A percentile compares a stretch with the other conserved stretches of the same genome.
These are phyloP conservation scores for Aphelocoma californica DNA, from an alignment of 2,797 vertebrate species.

Conservation along the genomic window DNA sequence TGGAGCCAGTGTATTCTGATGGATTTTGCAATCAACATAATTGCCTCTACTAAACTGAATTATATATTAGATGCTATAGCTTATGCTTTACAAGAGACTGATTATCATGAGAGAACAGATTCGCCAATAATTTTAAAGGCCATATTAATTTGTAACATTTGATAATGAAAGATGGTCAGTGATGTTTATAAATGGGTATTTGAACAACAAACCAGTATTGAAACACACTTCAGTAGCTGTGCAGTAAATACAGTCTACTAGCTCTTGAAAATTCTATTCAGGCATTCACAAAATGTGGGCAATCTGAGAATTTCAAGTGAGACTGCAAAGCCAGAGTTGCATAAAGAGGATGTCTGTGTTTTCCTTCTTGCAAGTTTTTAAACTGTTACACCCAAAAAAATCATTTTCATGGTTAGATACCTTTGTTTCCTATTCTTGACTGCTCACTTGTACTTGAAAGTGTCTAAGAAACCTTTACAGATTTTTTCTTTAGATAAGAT, in stretches of 20 bases:
- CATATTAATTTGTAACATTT: not conserved
- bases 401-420: not conserved
- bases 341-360: not conserved
- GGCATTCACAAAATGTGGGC: not conserved
- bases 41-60: conserved; percentile 39
- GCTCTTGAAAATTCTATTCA: not conserved
- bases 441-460: not conserved
- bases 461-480: not conserved
- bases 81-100: not conserved
- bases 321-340: not conserved
- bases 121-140: not conserved
- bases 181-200: not conserved
- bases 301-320: not conserved
- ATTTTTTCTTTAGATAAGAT: not conserved
- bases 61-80: not conserved
- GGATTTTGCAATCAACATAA: conserved; percentile 60
- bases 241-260: not conserved
- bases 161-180: not conserved
- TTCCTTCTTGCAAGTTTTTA: not conserved
- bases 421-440: not conserved
- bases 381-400: not conserved
- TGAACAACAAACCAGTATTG: not conserved
- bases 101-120: conserved; percentile 12
- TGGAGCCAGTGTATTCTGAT: conserved; percentile 21
- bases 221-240: not conserved